phyloP scores from a whole-genome alignment of 2,888 invertebrate genomes.

The Lepidochrysops patricia region DNA sequence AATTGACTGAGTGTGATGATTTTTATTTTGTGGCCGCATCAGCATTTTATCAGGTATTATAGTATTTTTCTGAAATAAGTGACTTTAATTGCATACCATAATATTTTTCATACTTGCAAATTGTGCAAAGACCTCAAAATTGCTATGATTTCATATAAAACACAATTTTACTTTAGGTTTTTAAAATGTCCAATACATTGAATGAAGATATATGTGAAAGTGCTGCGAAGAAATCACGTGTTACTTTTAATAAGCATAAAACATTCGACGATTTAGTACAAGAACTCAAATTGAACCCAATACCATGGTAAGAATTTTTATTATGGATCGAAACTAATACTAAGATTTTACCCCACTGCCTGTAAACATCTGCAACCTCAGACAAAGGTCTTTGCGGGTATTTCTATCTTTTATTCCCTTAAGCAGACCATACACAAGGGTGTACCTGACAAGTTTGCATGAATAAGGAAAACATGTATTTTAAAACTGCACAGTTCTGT shows the following conservation, averaged over 20 bases:
- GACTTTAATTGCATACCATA: too few relatives aligned
- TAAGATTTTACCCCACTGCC: too few relatives aligned
- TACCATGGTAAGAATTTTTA: conserved; percentile 46
- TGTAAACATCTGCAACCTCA: conserved; percentile 9
- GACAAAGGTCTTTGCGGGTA: too few relatives aligned
- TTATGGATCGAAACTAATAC: background rate
- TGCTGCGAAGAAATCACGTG: conserved; percentile 42
- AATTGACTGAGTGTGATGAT: conserved; percentile 34
- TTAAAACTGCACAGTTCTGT: too few relatives aligned
- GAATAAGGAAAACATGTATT: too few relatives aligned
- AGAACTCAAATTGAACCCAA: conserved; percentile 44
- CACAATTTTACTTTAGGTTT: conserved; percentile 22
- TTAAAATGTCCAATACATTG: conserved; percentile 22
- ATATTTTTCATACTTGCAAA: too few relatives aligned
- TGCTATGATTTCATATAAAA: too few relatives aligned
- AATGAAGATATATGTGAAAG: conserved; percentile 30
- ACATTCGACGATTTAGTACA: conserved; percentile 48
- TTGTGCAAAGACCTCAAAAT: too few relatives aligned
- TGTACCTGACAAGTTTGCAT: too few relatives aligned
- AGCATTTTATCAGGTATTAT: conserved; percentile 51
- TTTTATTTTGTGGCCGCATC: conserved; percentile 48
- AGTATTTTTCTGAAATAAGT: conserved; percentile 1
- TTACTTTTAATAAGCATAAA: conserved; percentile 43
- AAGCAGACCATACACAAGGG: too few relatives aligned
- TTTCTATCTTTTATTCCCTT: too few relatives aligned